Conservation (phyloP, 1,140 invertebrate genomes). For the Hylaeus anthracinus region DNA sequence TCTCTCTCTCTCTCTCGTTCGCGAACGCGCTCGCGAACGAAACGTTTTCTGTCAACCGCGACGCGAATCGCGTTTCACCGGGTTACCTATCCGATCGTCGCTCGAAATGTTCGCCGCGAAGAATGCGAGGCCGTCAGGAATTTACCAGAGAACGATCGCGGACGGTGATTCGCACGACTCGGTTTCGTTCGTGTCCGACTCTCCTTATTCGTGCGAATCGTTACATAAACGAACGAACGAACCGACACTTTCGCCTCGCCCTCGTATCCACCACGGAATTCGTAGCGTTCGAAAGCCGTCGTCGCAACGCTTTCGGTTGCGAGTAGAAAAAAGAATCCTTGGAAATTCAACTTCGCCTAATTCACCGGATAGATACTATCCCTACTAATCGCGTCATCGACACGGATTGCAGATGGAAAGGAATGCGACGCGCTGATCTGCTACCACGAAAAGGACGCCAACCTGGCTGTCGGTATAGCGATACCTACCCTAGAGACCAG, state of each 20-base stretch:
- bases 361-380: too few species aligned
- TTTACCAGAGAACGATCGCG: background rate
- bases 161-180: background rate
- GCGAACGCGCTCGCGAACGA: background rate
- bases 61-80: too few species aligned
- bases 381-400: background rate
- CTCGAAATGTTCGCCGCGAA: too few species aligned
- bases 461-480: slow-evolving; percentile 73
- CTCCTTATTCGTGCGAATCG: slow-evolving; percentile 17
- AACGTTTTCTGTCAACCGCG: too few species aligned
- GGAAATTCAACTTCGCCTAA: too few species aligned
- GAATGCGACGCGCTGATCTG: slow-evolving; percentile 79
- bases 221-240: slow-evolving; percentile 15
- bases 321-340: too few species aligned
- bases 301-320: too few species aligned
- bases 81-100: too few species aligned
- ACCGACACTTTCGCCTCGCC: slow-evolving; percentile 19
- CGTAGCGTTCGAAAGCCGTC: background rate
- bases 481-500: slow-evolving; percentile 77
- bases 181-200: slow-evolving; percentile 20
- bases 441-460: slow-evolving; percentile 79
- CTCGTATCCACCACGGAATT: background rate
- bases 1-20: background rate
- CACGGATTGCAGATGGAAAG: slow-evolving; percentile 76
- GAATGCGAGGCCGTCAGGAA: background rate